These are phyloP conservation scores for Nesidiocoris tenuis DNA, from an alignment of 2,888 invertebrate genomes.

Conservation along the genomic window DNA sequence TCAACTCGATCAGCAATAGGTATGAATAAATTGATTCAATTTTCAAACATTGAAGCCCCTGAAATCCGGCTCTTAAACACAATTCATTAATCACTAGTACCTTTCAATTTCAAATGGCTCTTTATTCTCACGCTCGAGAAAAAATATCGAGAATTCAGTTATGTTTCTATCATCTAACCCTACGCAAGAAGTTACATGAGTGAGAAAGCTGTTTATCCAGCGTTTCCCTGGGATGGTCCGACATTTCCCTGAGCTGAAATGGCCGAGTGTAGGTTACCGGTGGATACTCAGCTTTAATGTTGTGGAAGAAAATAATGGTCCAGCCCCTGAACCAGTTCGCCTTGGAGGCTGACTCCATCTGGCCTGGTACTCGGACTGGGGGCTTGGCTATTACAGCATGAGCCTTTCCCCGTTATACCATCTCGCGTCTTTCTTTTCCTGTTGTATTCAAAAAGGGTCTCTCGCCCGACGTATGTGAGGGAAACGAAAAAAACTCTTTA, in stretches of 20 bases:
- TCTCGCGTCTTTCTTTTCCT: neutral
- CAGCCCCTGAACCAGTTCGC: neutral
- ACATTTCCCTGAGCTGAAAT: neutral
- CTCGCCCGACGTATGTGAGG: neutral
- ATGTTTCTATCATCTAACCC: no score
- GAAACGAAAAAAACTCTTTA: conserved; percentile 1
- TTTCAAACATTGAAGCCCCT: no score
- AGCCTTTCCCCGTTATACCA: conserved; percentile 21
- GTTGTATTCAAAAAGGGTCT: conserved; percentile 27
- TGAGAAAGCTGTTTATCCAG: no score
- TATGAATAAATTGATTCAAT: no score
- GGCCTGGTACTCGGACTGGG: neutral
- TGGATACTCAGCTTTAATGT: conserved; percentile 36
- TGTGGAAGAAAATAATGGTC: conserved; percentile 37
- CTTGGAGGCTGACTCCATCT: neutral
- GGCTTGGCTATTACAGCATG: neutral
- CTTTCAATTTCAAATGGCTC: no score
- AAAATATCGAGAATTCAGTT: no score
- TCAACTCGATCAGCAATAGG: no score
- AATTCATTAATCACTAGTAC: no score
- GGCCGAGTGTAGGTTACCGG: neutral
- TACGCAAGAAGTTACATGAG: no score
- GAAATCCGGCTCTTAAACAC: no score
- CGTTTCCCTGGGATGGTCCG: neutral
- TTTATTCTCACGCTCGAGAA: no score